These are phyloP conservation scores for Synergus laeviventris DNA, from an alignment of 2,888 invertebrate species.

Conservation along the genomic window DNA sequence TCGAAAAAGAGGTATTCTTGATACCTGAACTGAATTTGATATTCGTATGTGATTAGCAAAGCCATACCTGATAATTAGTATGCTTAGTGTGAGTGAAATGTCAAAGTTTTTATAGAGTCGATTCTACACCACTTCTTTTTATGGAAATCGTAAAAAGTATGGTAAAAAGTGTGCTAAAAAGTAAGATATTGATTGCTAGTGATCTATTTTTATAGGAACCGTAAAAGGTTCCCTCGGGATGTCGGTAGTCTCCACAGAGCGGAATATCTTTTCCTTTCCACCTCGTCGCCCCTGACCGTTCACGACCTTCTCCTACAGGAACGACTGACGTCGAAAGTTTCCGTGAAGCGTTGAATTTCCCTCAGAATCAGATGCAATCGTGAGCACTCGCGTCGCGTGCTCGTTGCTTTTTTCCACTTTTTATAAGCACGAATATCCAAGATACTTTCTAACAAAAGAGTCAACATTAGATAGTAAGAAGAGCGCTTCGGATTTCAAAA, in stretches of 20 bases:
- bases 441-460: not conserved
- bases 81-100: not conserved
- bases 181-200: conserved; percentile 37
- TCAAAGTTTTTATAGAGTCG: not conserved
- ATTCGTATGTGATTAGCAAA: too few species aligned
- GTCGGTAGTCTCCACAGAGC: conserved; percentile 13
- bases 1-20: too few species aligned
- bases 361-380: conserved; percentile 15
- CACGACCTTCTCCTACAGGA: conserved; percentile 12
- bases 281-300: conserved; percentile 1
- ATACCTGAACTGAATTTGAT: too few species aligned
- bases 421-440: not conserved
- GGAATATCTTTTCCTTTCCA: conserved; percentile 40
- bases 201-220: conserved; percentile 30
- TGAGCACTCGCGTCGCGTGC: conserved; percentile 7
- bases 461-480: not conserved
- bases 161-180: conserved; percentile 36
- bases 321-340: conserved; percentile 34
- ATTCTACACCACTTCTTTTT: conserved; percentile 1
- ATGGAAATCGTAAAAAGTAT: conserved; percentile 22
- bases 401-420: conserved; percentile 9
- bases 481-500: conserved; percentile 6
- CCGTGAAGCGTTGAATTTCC: conserved; percentile 30
- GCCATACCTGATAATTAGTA: not conserved
- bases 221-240: conserved; percentile 38